Evolutionary conservation across 2,888 invertebrate genomes (phyloP).

Genomic region (Himalopsyche anomala): DNA sequence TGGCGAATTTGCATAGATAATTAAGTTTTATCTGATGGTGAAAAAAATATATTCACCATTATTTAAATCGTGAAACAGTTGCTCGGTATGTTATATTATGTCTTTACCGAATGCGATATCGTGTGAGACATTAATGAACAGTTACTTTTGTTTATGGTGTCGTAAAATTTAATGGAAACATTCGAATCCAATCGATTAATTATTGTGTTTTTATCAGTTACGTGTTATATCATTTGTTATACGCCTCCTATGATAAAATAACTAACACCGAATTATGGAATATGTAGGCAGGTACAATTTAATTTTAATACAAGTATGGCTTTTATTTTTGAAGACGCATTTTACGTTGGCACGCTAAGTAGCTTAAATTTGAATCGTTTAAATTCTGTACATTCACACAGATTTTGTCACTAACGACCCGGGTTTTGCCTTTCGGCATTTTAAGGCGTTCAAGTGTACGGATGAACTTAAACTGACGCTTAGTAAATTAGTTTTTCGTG

Average conservation of each 20-base stretch:
- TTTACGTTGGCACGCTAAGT: background rate
- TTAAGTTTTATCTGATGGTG: constrained; percentile 17
- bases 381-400: too few species aligned
- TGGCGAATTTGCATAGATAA: background rate
- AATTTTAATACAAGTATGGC: background rate
- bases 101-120: constrained; percentile 14
- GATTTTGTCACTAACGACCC: too few species aligned
- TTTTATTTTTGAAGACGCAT: background rate
- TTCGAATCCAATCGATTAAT: constrained; percentile 34
- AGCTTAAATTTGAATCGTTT: too few species aligned
- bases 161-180: constrained; percentile 31
- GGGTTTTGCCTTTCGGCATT: too few species aligned
- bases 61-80: background rate
- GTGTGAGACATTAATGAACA: constrained; percentile 22
- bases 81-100: background rate
- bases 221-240: constrained; percentile 20
- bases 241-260: constrained; percentile 10
- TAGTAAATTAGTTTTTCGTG: too few species aligned
- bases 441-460: too few species aligned
- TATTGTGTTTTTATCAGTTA: constrained; percentile 8
- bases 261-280: constrained; percentile 18
- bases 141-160: constrained; percentile 26
- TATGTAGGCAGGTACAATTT: constrained; percentile 15
- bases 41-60: background rate
- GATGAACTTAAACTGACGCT: too few species aligned